Evolutionary conservation across 92 coral and sea anemone species (phyloP).

Genomic region (Diadumene lineata): DNA sequence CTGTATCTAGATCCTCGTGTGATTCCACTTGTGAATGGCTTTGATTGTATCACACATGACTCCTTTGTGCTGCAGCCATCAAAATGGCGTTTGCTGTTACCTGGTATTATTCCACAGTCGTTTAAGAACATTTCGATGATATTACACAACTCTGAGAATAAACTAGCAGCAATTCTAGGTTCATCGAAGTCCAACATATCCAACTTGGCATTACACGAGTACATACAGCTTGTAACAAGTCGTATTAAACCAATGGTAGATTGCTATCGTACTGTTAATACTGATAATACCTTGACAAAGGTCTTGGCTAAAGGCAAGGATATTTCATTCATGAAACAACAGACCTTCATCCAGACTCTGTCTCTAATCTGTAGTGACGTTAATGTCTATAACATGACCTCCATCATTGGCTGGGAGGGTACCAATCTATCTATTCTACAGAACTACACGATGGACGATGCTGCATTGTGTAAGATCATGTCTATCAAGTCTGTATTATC

Average conservation of each 20-base stretch:
- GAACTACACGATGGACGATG: slow-evolving; percentile 55
- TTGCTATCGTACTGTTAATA: slow-evolving; percentile 27
- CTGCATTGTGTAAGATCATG: slow-evolving; percentile 32
- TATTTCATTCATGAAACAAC: slow-evolving; percentile 31
- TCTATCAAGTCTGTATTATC: slow-evolving; percentile 6
- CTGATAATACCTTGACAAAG: slow-evolving; percentile 23
- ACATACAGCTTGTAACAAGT: slow-evolving; percentile 11
- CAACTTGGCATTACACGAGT: slow-evolving; percentile 45
- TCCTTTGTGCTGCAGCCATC: slow-evolving; percentile 53
- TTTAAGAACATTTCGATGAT: slow-evolving; percentile 32
- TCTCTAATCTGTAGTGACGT: slow-evolving; percentile 32
- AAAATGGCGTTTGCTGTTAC: slow-evolving; percentile 54
- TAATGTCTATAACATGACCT: slow-evolving; percentile 47
- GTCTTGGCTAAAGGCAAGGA: slow-evolving; percentile 28
- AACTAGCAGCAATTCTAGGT: slow-evolving; percentile 49
- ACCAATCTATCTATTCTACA: slow-evolving; percentile 29
- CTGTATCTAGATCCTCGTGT: slow-evolving; percentile 36
- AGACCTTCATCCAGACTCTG: slow-evolving; percentile 39
- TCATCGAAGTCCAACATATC: slow-evolving; percentile 20
- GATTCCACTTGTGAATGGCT: slow-evolving; percentile 33
- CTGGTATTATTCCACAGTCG: slow-evolving; percentile 49
- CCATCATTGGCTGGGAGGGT: slow-evolving; percentile 58
- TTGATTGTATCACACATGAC: slow-evolving; percentile 42
- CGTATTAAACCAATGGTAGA: slow-evolving; percentile 36
- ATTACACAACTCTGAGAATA: slow-evolving; percentile 43